Percentiles rank a stretch among this genome's conserved stretches.
phyloP scores from a whole-genome alignment of 92 coral and sea anemone genomes.

The Muricea muricata region DNA sequence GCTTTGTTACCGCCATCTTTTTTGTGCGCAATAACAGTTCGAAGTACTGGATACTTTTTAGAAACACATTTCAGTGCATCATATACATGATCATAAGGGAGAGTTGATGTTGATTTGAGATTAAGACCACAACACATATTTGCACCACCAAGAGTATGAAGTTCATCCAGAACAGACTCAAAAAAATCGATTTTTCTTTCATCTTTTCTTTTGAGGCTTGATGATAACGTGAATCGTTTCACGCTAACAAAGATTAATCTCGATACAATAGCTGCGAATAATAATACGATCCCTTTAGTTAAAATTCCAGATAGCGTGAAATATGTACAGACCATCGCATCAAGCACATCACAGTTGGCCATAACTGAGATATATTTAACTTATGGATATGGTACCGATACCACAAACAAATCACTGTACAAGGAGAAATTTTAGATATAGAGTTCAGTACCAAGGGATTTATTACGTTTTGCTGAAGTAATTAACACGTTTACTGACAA shows the following conservation, averaged over 20 bases:
- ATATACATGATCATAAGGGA: neutral
- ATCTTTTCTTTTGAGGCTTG: neutral
- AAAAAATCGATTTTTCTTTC: slow-evolving; percentile 26
- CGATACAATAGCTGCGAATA: neutral
- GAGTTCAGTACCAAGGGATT: too few relatives aligned
- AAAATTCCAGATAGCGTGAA: too few relatives aligned
- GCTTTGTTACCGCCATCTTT: neutral
- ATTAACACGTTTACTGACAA: too few relatives aligned
- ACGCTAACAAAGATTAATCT: neutral
- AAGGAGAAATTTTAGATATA: too few relatives aligned
- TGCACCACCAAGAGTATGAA: slow-evolving; percentile 22
- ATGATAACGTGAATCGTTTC: neutral
- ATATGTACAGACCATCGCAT: too few relatives aligned
- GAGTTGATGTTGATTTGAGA: neutral
- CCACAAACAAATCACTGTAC: too few relatives aligned
- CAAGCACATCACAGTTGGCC: too few relatives aligned
- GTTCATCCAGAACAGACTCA: slow-evolving; percentile 7
- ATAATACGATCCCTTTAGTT: neutral
- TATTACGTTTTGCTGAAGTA: too few relatives aligned
- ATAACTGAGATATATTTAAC: too few relatives aligned
- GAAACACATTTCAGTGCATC: neutral
- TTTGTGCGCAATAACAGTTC: neutral
- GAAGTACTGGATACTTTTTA: slow-evolving; percentile 4
- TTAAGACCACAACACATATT: slow-evolving; percentile 26
- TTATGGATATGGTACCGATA: too few relatives aligned